These are phyloP conservation scores for Panagrolaimus sp. DNA, from an alignment of 1,140 invertebrate species.

Conservation along the genomic window DNA sequence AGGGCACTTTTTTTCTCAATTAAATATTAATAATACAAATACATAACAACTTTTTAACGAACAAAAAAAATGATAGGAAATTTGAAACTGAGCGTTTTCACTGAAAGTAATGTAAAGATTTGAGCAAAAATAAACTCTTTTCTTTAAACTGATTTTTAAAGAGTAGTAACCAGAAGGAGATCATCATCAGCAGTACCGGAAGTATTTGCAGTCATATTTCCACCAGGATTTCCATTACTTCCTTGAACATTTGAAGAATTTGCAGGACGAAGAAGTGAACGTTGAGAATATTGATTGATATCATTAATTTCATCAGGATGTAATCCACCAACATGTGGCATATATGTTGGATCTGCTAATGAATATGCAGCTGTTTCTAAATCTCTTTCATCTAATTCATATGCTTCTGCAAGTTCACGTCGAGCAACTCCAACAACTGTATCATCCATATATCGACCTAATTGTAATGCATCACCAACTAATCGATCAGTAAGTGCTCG, in stretches of 20 bases:
- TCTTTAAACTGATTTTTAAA: slow-evolving; percentile 20
- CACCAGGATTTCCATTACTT: neutral
- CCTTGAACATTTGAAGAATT: neutral
- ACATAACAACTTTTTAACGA: too few species aligned
- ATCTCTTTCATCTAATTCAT: slow-evolving; percentile 49
- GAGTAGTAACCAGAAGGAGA: slow-evolving; percentile 45
- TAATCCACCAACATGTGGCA: slow-evolving; percentile 53
- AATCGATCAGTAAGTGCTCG: slow-evolving; percentile 28
- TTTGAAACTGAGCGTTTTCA: too few species aligned
- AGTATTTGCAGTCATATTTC: slow-evolving; percentile 18
- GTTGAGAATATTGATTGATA: slow-evolving; percentile 56
- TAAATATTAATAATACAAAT: too few species aligned
- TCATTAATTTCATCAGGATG: slow-evolving; percentile 48
- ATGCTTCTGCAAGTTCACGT: slow-evolving; percentile 54
- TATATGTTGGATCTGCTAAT: slow-evolving; percentile 36
- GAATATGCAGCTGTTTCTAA: slow-evolving; percentile 46
- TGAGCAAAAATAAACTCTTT: too few species aligned
- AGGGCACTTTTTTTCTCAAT: too few species aligned
- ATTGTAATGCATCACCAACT: slow-evolving; percentile 51
- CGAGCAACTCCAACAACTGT: slow-evolving; percentile 52
- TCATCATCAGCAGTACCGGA: slow-evolving; percentile 38
- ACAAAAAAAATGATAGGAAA: too few species aligned
- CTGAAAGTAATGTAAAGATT: too few species aligned
- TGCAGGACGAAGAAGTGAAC: slow-evolving; percentile 41
- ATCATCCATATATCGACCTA: slow-evolving; percentile 53